Evolutionary conservation across 2,113 vertebrate species (phyloP), one percentile per base, ranked within the genome.

Genomic region (Perognathus longimembris): DNA sequence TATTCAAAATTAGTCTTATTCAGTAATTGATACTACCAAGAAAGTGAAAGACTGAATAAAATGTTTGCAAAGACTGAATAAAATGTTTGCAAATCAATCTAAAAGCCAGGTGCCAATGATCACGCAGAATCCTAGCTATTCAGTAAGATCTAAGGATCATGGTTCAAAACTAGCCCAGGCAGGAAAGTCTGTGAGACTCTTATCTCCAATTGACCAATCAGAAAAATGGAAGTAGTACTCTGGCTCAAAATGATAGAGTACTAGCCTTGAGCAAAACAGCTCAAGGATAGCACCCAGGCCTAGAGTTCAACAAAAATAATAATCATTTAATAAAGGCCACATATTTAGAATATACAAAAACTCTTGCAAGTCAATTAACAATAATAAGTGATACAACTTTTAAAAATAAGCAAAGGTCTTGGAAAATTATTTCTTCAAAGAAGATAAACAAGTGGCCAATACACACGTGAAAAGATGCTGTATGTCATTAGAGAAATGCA

Each of bases 281-380:
- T 54, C 50, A 54, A 0, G 12, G 50, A 12, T 15, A 54, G 50
- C 15, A 4, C 17, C 14, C 15, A 54, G 11, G 50, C 50, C 50
- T 15, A 4, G 15, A 54, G 50, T 54, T 54, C 50, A 54, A 54
- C 12, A 54, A 54, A 17, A 54, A 54, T 54, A 20, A 54, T 54
- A 54, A 54, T 54, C 38, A 66, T 64, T 20, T 57, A 32, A 70
- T 70, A 69, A 32, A 4, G 38, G 17, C 9, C 38, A 91, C 59
- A 10, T 71, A 71, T 73, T 45, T 75, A 89, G 36, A 93, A 40
- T 73, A 59, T 26, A 75, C 20, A 89, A 74, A 85, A 93, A 42
- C 38, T 42, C 32, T 59, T 82, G 45, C 24, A 59, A 84, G n/a
- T 45, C 61, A 63, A 91, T 28, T 54, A 34, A 88, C 64, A 88